Evolutionary conservation across 1,140 invertebrate species (phyloP).

Genomic region (Tetramorium alpestre): DNA sequence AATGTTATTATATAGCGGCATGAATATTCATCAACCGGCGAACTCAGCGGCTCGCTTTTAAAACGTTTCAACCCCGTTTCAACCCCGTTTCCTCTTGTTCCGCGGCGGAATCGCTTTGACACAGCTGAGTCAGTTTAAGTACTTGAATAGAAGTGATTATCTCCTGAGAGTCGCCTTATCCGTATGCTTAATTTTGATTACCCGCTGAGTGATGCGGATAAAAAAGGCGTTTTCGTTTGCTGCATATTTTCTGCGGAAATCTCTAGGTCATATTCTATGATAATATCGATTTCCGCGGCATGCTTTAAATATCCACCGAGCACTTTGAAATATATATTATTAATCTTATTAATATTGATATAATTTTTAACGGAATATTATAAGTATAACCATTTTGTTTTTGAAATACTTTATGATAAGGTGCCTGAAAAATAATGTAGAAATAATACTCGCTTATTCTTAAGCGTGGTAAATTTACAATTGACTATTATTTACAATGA

Average conservation of each 20-base stretch:
- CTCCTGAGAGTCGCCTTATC: constrained; percentile 45
- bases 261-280: not conserved
- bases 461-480: not conserved
- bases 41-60: constrained; percentile 69
- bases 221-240: constrained; percentile 14
- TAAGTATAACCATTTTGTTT: not conserved
- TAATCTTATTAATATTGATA: constrained; percentile 4
- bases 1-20: constrained; percentile 86
- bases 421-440: not conserved
- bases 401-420: not conserved
- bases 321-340: not conserved
- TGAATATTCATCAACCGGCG: constrained; percentile 85
- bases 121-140: constrained; percentile 61
- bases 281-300: not conserved
- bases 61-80: constrained; percentile 71
- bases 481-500: not conserved
- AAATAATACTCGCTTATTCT: not conserved
- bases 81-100: constrained; percentile 50
- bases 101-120: constrained; percentile 40
- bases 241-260: not conserved
- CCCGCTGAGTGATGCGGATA: constrained; percentile 22
- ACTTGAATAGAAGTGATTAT: constrained; percentile 61
- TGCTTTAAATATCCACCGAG: not conserved
- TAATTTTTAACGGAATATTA: not conserved
- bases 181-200: constrained; percentile 61